A percentile compares a stretch with the other conserved stretches of the same genome.
Evolutionary conservation across 1,140 invertebrate species (phyloP).

Genomic region (Pseudomyrmex dendroicus): DNA sequence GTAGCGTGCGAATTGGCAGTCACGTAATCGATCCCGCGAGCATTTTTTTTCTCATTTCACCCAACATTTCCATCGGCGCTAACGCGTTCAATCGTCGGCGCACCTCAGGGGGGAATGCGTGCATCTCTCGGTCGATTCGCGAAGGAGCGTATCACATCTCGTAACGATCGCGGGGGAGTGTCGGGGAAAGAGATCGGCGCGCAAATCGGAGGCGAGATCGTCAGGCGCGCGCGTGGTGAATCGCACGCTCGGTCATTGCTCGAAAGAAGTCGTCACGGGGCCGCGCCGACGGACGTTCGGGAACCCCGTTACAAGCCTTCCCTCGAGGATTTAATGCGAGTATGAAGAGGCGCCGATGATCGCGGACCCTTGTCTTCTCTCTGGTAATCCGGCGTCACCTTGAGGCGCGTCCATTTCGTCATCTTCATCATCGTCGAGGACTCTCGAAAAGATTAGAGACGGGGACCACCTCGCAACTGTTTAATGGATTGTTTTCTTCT

Average conservation of each 20-base stretch:
- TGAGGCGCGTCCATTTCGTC: constrained; percentile 21
- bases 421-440: constrained; percentile 48
- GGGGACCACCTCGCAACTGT: constrained; percentile 36
- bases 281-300: constrained; percentile 54
- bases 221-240: constrained; percentile 56
- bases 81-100: constrained; percentile 19
- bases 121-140: constrained; percentile 40
- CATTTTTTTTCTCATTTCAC: constrained; percentile 14
- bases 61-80: constrained; percentile 1
- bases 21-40: background rate
- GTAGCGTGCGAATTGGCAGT: background rate
- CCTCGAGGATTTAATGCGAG: constrained; percentile 60
- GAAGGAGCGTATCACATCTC: constrained; percentile 53
- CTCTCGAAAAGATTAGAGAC: background rate
- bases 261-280: constrained; percentile 71
- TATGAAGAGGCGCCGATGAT: constrained; percentile 42
- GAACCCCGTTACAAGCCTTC: constrained; percentile 54
- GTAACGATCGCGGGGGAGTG: constrained; percentile 57
- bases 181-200: constrained; percentile 39
- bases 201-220: constrained; percentile 47
- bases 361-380: constrained; percentile 36
- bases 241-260: constrained; percentile 64
- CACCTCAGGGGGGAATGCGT: background rate
- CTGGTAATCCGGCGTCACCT: constrained; percentile 27
- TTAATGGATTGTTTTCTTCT: constrained; percentile 44